phyloP scores from a whole-genome alignment of 2,797 vertebrate species.

The Myotis myotis region DNA sequence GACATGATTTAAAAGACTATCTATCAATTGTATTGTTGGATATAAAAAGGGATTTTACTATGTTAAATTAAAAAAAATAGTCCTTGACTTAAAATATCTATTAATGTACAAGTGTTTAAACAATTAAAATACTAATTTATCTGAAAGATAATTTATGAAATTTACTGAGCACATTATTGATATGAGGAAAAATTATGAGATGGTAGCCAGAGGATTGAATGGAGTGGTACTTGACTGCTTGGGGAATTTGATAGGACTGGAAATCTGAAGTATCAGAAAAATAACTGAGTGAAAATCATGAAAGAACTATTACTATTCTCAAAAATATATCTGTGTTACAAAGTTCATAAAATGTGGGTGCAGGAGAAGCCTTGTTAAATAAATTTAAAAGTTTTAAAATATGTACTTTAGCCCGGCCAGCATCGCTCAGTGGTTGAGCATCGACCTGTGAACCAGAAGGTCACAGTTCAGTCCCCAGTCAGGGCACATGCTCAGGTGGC shows the following conservation, averaged over 20 bases:
- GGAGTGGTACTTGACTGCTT: background rate
- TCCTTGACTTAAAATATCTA: background rate
- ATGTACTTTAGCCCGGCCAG: no score
- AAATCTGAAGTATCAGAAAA: slow-evolving; percentile 4
- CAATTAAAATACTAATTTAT: background rate
- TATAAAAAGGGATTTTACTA: background rate
- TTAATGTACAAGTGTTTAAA: background rate
- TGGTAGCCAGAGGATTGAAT: background rate
- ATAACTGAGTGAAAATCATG: background rate
- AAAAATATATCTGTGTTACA: background rate
- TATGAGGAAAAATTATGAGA: background rate
- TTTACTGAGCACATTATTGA: background rate
- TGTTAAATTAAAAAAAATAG: background rate
- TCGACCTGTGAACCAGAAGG: no score
- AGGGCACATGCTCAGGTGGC: no score
- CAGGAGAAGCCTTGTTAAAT: background rate
- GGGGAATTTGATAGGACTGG: background rate
- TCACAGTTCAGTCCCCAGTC: no score
- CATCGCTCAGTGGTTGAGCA: no score
- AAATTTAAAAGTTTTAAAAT: background rate
- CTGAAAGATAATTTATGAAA: background rate
- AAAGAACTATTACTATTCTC: background rate
- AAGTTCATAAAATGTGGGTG: background rate
- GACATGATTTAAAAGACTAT: background rate
- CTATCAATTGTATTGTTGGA: background rate